Base-by-base conservation (phyloP, 1,140 invertebrate species). In the Hylyphantes graminicola region DNA sequence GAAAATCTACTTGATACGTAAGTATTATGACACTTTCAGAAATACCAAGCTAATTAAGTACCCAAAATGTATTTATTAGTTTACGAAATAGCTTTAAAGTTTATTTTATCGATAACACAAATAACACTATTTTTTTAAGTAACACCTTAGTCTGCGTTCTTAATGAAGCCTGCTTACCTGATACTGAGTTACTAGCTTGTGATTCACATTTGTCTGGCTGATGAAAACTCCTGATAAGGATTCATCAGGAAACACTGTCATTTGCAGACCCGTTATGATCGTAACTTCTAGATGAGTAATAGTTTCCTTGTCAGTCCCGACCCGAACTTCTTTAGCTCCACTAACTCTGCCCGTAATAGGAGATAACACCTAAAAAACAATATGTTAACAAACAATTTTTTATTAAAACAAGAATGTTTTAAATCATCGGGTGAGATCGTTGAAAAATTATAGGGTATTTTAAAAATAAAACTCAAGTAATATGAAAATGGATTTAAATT, bases 311-410 rank as follows among this genome's bases (percentile, higher is more conserved):
- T 98, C 97, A 88, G 94, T 96, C 12, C 94, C 94, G 15, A 99
- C 96, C 1, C 95, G 92, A 10, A 99, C 93, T 91, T 98, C 97
- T 81, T 94, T 94, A 0, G 95, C 93, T 21, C 96, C 97, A 87
- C 98, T 94, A 0, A 97, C 95, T 19, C 95, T 92, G 2, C 97
- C 96, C 6, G 95, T 96, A 51, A 97, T 96, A 0, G 96, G 96
- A 0, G 96, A 97, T 15, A 98, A 88, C 11, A 97, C 94, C 93
- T 94, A 85, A 85, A 86, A 73, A 68, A 72, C 9, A 19, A 11
- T 7, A 1, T n/a, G n/a, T n/a, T n/a, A n/a, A n/a, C n/a, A n/a
- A n/a, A n/a, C n/a, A n/a, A n/a, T n/a, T n/a, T n/a, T n/a, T n/a
- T n/a, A n/a, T n/a, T n/a, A n/a, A n/a, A n/a, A n/a, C n/a, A n/a